These are phyloP conservation scores for Microcebus ravelobensis DNA, from an alignment of 2,113 vertebrate species.

Conservation along the genomic window DNA sequence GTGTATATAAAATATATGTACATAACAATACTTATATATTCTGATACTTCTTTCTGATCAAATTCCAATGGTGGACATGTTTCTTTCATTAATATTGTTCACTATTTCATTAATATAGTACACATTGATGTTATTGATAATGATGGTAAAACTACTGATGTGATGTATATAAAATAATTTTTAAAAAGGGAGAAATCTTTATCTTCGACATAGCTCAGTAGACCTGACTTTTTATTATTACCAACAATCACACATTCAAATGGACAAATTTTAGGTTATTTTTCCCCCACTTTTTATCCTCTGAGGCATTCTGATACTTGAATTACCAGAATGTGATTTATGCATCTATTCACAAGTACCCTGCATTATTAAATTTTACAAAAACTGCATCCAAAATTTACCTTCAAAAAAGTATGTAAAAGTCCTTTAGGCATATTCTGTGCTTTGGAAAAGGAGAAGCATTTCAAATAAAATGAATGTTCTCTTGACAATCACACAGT, in stretches of 20 bases:
- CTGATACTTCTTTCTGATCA: not conserved
- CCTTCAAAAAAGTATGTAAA: constrained; percentile 24
- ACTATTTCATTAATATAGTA: not conserved
- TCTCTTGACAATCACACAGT: constrained; percentile 6
- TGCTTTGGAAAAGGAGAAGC: not conserved
- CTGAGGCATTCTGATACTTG: not conserved
- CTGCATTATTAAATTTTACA: not conserved
- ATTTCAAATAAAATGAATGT: constrained; percentile 23
- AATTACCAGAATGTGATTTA: constrained; percentile 36
- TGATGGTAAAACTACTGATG: not conserved
- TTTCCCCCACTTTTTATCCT: not conserved
- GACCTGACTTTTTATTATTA: not conserved
- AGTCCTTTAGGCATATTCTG: not conserved
- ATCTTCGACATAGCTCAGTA: not conserved
- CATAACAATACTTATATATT: not conserved
- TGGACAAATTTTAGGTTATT: not conserved
- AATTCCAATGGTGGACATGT: not conserved
- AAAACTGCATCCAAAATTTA: not conserved
- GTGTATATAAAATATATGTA: not conserved
- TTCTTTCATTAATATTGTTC: not conserved
- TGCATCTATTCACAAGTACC: not conserved
- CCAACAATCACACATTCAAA: not conserved
- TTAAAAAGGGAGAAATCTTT: not conserved
- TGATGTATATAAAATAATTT: not conserved
- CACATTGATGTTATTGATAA: not conserved